Evolutionary conservation across 1,140 invertebrate genomes (phyloP).

Genomic region (Tetranychus cinnabarinus): DNA sequence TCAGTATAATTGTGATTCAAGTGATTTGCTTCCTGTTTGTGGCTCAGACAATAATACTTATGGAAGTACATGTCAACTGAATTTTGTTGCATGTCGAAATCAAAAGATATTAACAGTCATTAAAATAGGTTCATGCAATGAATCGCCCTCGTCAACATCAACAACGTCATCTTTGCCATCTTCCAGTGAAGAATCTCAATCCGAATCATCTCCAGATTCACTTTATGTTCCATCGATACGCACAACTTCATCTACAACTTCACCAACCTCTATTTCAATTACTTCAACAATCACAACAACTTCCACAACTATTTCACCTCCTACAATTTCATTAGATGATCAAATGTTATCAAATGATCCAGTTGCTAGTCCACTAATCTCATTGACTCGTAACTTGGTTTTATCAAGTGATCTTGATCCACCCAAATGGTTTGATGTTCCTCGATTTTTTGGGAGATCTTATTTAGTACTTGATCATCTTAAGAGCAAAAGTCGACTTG

Average conservation of each 20-base stretch:
- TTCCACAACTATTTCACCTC: not conserved
- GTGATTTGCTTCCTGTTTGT: constrained; percentile 29
- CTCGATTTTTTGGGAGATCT: constrained; percentile 24
- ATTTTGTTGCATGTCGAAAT: constrained; percentile 39
- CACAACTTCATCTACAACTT: not conserved
- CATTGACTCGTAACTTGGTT: not conserved
- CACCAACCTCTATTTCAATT: not conserved
- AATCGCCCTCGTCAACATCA: constrained; percentile 16
- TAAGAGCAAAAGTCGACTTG: constrained; percentile 60
- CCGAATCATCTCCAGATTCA: not conserved
- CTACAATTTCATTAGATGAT: not conserved
- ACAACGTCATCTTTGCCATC: constrained; percentile 11
- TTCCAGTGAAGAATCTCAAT: constrained; percentile 3
- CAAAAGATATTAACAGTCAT: constrained; percentile 38
- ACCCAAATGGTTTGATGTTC: not conserved
- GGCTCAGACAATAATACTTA: constrained; percentile 39
- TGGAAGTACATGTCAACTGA: constrained; percentile 39
- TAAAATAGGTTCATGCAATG: constrained; percentile 55
- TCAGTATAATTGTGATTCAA: constrained; percentile 12
- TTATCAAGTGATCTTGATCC: not conserved
- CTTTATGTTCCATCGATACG: not conserved
- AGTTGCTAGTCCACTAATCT: too few relatives aligned
- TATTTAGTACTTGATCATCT: constrained; percentile 28
- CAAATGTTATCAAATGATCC: too few relatives aligned
- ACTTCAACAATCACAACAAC: not conserved